phyloP scores from a whole-genome alignment of 1,140 invertebrate species.

The Rhopalosiphum padi region DNA sequence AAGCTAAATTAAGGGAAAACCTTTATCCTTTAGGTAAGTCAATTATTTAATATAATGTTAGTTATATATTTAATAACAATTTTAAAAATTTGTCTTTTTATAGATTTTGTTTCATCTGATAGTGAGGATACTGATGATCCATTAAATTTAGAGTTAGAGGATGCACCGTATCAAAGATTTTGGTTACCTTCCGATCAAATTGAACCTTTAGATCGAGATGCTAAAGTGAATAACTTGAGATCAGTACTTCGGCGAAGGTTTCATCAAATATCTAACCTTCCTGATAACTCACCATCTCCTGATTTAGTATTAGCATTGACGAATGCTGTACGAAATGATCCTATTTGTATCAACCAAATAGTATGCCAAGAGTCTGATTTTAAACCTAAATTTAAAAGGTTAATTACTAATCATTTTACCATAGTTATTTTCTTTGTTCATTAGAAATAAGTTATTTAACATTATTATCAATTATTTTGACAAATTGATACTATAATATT shows the following conservation, averaged over 20 bases:
- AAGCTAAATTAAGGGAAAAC: slow-evolving; percentile 63
- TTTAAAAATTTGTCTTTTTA: neutral
- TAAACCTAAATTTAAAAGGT: slow-evolving; percentile 31
- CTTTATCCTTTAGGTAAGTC: slow-evolving; percentile 64
- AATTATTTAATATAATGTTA: neutral
- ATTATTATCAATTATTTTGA: neutral
- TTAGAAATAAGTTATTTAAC: neutral
- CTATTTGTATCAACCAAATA: slow-evolving; percentile 1
- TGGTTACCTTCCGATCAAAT: slow-evolving; percentile 48
- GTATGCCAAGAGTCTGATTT: slow-evolving; percentile 34
- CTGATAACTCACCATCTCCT: slow-evolving; percentile 51
- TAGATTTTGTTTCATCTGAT: slow-evolving; percentile 50
- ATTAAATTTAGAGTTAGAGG: slow-evolving; percentile 42
- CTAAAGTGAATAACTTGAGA: slow-evolving; percentile 40
- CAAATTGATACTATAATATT: neutral
- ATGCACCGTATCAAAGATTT: slow-evolving; percentile 47
- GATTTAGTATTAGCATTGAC: slow-evolving; percentile 54
- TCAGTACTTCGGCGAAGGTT: slow-evolving; percentile 48
- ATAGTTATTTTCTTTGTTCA: neutral
- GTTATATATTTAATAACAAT: neutral
- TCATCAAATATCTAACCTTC: slow-evolving; percentile 52
- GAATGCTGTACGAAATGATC: slow-evolving; percentile 35
- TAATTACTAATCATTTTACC: neutral
- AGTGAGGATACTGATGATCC: slow-evolving; percentile 23
- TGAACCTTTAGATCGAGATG: slow-evolving; percentile 30